Base-by-base conservation (phyloP, 2,888 invertebrate genomes). In the Schrankia costaestrigalis region DNA sequence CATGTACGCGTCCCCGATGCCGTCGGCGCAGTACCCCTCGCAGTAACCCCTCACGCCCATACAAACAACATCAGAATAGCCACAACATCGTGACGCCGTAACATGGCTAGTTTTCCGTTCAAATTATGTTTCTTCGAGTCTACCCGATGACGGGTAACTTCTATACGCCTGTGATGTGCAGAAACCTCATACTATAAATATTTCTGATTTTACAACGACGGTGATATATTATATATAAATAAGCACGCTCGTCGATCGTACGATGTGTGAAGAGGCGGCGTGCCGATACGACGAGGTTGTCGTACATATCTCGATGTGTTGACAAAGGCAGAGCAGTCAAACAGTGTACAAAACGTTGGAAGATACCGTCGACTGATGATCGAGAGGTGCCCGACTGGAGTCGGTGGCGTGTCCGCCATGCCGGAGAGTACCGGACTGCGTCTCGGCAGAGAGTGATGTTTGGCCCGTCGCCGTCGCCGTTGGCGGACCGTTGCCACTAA, bases 1-100 rank as follows among this genome's bases (percentile, higher is more conserved):
- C 51, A 91, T 93, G 92, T 93, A 93, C 77, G 93, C 95, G 90
- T 93, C 93, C 73, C 94, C 93, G 68, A 93, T 95, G 90, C 95
- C 94, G 77, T 94, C 93, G 65, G 82, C 81, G 68, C 93, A 95
- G 89, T 95, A 95, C 89, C 95, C 93, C 71, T 92, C 94, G 81
- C 95, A 95, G 93, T 95, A 94, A 92, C 67, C 41, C 29, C 26
- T 37, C 42, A 29, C 46, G 45, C 34, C 22, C 41, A 18, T 21
- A n/a, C 10, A 17, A 15, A 12, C 31, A 12, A 9, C 23, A 11
- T 26, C 26, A 2, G 15, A 24, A 19, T 25, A 24, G 10, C 27
- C 3, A 27, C 36, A 15, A 27, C 22, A 14, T 19, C 27, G 36
- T 31, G 17, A 26, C 13, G 23, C 28, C 28, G n/a, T 11, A 0